Evolutionary conservation across 2,888 invertebrate genomes (phyloP).

Genomic region (Rhyacophila evoluta): DNA sequence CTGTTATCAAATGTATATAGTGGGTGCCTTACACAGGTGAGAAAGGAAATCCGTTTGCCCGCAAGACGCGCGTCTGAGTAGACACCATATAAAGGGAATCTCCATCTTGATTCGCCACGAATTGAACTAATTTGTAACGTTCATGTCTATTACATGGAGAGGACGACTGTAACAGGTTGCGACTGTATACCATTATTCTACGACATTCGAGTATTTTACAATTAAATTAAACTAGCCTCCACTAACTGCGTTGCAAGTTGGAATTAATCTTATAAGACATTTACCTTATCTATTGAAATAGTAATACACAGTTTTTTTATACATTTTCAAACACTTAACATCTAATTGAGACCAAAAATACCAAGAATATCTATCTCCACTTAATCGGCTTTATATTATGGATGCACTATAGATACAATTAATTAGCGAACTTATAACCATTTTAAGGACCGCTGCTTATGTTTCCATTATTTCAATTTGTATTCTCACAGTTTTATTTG

Average conservation of each 20-base stretch:
- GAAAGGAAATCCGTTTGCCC: slow-evolving; percentile 31
- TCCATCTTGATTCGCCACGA: slow-evolving; percentile 46
- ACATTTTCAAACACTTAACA: too few relatives aligned
- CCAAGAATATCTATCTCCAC: too few relatives aligned
- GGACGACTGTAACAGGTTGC: background rate
- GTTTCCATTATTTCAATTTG: too few relatives aligned
- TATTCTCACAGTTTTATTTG: too few relatives aligned
- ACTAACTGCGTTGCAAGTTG: background rate
- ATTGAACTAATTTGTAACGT: slow-evolving; percentile 51
- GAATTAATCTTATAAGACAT: too few relatives aligned
- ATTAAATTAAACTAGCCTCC: background rate
- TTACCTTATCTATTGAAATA: too few relatives aligned
- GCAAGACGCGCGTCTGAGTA: slow-evolving; percentile 30
- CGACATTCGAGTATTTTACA: background rate
- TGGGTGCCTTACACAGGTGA: background rate
- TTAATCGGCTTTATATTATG: too few relatives aligned
- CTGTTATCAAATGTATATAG: background rate
- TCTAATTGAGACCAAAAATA: too few relatives aligned
- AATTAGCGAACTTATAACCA: too few relatives aligned
- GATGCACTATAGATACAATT: too few relatives aligned
- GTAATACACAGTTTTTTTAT: too few relatives aligned
- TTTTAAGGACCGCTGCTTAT: too few relatives aligned
- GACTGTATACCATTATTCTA: background rate
- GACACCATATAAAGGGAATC: slow-evolving; percentile 34
- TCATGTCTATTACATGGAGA: slow-evolving; percentile 28